Base-by-base conservation (phyloP, 2,113 vertebrate species). In the Scophthalmus maximus region DNA sequence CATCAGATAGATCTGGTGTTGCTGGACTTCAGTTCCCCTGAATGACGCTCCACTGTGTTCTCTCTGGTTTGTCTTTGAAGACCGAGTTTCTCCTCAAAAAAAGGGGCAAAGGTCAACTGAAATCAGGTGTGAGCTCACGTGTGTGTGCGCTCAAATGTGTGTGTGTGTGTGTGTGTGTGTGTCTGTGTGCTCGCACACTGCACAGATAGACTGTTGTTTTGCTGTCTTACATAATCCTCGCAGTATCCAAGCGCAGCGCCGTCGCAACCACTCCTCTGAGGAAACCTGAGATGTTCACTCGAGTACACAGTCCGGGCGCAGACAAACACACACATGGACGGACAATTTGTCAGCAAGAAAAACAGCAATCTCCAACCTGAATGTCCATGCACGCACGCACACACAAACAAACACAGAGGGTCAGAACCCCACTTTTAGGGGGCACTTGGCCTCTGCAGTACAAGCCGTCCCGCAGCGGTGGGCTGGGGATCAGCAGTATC, bases 401-500 rank as follows among this genome's bases (percentile, higher is more conserved):
- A 79, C 57, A 63, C 47, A 11, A 8, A 47, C 49, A 67, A 59
- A 53, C 76, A 56, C 55, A 6, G 5, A 34, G 32, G 32, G 32
- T 34, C 9, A 34, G 32, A 34, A 81, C 18, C 82, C 83, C 84
- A 76, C 79, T 83, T 81, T 87, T 27, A 78, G 73, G 66, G 80
- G 76, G 53, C 55, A 47, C 66, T 64, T 76, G 80, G 76, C 90
- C 79, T 81, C 76, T 69, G 65, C 68, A 57, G 83, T 58, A 61
- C 69, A 62, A 80, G 67, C 65, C 58, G 75, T 83, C 74, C 68
- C 79, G 70, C 81, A 86, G 83, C 78, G 78, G 86, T 82, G 80
- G 79, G 79, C 73, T 75, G 52, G 58, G 86, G 83, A 87, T 90
- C 84, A 87, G 89, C 85, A 84, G 77, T 58, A 49, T 68, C 82